phyloP scores from a whole-genome alignment of 2,888 invertebrate genomes.

The Andrena trimmerana region DNA sequence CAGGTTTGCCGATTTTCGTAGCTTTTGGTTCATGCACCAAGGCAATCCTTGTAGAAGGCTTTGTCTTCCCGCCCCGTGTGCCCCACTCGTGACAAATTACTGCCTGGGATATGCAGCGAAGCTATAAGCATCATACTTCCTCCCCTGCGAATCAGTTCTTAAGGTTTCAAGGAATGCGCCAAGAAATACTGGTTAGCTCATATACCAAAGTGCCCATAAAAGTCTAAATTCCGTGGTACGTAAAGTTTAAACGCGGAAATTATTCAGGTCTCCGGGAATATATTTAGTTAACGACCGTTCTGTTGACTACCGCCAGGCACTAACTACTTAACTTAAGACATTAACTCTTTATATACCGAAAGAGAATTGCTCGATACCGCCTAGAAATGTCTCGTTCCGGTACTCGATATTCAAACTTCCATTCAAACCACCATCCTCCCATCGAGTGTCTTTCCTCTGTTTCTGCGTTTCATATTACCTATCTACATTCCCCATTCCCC shows the following conservation, averaged over 20 bases:
- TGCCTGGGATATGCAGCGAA: not conserved
- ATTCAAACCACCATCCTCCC: not conserved
- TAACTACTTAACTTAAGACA: conserved; percentile 55
- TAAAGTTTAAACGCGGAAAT: conserved; percentile 56
- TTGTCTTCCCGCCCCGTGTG: conserved; percentile 3
- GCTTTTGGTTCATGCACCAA: not conserved
- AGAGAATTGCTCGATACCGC: conserved; percentile 19
- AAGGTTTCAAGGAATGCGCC: conserved; percentile 31
- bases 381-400: not conserved
- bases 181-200: conserved; percentile 42
- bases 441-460: not conserved
- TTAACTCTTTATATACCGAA: conserved; percentile 46
- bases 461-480: not conserved
- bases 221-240: conserved; percentile 40
- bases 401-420: not conserved
- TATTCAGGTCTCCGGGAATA: conserved; percentile 51
- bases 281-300: conserved; percentile 55
- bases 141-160: conserved; percentile 30
- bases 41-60: not conserved
- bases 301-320: conserved; percentile 42
- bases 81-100: conserved; percentile 21
- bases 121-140: conserved; percentile 34
- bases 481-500: too few relatives aligned
- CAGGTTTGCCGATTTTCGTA: too few relatives aligned
- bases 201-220: conserved; percentile 51